Conservation (phyloP, 2,113 vertebrate genomes). For the Ahaetulla prasina region DNA sequence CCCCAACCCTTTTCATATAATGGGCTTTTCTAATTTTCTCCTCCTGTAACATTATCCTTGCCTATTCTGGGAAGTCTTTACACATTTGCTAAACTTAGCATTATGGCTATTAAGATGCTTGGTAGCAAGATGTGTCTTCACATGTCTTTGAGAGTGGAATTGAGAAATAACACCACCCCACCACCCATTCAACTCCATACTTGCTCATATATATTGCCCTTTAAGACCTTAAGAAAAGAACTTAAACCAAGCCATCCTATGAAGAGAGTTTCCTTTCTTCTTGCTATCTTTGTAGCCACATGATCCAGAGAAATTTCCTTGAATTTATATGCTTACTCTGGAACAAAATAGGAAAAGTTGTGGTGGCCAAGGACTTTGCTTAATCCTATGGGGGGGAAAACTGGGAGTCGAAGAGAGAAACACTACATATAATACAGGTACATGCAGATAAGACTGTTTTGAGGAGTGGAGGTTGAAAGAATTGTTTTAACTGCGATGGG, state of each 20-base stretch:
- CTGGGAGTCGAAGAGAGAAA: neutral
- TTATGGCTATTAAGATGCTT: neutral
- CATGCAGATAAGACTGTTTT: neutral
- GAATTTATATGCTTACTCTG: neutral
- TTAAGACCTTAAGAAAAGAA: neutral
- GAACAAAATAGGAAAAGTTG: neutral
- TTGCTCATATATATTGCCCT: neutral
- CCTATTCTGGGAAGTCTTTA: neutral
- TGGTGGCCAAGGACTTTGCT: neutral
- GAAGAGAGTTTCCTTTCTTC: neutral
- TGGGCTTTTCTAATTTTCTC: neutral
- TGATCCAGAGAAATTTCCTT: neutral
- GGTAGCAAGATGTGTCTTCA: neutral
- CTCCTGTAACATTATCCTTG: neutral
- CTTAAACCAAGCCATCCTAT: neutral
- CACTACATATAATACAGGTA: neutral
- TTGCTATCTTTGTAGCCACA: neutral
- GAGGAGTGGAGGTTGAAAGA: neutral
- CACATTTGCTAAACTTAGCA: neutral
- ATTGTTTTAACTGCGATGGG: neutral
- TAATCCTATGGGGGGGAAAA: neutral
- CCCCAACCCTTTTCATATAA: neutral
- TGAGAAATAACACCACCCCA: neutral
- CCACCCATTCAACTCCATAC: neutral
- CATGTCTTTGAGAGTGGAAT: neutral